Evolutionary conservation across 2,797 vertebrate species (phyloP).

Genomic region (Hippocampus kuda): DNA sequence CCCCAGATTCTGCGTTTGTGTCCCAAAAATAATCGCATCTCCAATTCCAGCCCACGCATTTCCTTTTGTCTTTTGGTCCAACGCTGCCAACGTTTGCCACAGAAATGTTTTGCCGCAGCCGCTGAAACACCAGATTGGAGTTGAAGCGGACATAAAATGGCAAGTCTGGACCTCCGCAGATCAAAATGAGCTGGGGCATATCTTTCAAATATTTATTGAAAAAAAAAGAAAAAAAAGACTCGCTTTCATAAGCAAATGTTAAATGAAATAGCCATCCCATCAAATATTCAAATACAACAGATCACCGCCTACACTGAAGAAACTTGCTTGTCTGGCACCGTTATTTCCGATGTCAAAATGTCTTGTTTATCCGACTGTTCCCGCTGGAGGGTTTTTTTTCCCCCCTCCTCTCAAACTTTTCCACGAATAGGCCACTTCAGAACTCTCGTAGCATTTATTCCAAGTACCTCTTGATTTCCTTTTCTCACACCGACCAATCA

Average conservation of each 20-base stretch:
- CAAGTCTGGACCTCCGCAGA: background rate
- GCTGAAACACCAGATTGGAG: background rate
- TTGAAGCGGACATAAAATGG: background rate
- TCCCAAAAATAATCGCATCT: background rate
- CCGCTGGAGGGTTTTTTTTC: background rate
- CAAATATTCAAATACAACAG: background rate
- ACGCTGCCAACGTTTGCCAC: background rate
- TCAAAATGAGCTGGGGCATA: background rate
- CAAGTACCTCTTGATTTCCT: constrained; percentile 28
- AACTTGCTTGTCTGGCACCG: background rate
- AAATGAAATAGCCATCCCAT: background rate
- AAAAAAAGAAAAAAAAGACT: background rate
- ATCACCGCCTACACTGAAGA: background rate
- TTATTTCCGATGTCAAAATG: background rate
- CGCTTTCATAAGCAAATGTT: background rate
- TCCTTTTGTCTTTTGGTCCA: background rate
- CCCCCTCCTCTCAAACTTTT: constrained; percentile 2
- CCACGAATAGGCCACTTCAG: constrained; percentile 3
- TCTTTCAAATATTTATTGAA: background rate
- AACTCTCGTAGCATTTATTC: constrained; percentile 26
- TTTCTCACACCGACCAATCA: constrained; percentile 30
- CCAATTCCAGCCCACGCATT: background rate
- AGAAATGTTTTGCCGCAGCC: background rate
- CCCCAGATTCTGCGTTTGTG: constrained; percentile 10
- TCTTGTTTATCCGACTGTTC: background rate